Evolutionary conservation across 2,797 vertebrate species (phyloP), one percentile per base, ranked within the genome.

Genomic region (Sebastes umbrosus): DNA sequence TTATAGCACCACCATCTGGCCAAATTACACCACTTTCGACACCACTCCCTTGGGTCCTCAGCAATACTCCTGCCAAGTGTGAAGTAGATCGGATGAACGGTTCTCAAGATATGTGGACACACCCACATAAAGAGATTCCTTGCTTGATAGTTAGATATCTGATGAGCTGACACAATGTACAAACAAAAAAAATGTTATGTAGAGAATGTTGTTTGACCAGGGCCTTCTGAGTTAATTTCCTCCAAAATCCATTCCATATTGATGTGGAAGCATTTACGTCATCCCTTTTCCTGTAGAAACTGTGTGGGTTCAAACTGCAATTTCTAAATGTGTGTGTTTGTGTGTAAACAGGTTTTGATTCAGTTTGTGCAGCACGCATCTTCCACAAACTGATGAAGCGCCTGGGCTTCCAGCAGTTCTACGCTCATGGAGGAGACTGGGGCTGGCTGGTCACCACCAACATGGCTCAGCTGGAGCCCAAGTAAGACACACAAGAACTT

Each of bases 371-470:
- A 0, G 97, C 97, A 16, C 94, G 87, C 20, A 88, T 98, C 84
- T 98, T 98, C 91, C 95, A 95, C 90, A 98, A 97, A 65, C 93
- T 98, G 84, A 98, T 98, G 97, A 94, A 84, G 79, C 95, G 97
- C 39, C 80, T 98, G 89, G 97, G 97, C 68, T 97, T 97, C 92
- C 93, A 90, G 76, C 86, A 96, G 77, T 98, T 96, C 91, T 98
- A 97, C 1, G 13, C 97, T 52, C 97, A 98, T 2, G 97, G 97
- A 69, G 97, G 97, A 87, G 97, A 98, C 87, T 97, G 97, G 97
- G 97, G 97, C 10, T 95, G 91, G 80, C 60, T 79, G 6, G 88
- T 98, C 90, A 95, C 96, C 75, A 97, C 94, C 69, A 95, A 94
- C 85, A 97, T 98, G 95, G 95, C 97, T 43, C 97, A 97, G 90